Evolutionary conservation across 2,888 invertebrate species (phyloP), one percentile per base, ranked within the genome.

Genomic region (Protodeltote pygarga): DNA sequence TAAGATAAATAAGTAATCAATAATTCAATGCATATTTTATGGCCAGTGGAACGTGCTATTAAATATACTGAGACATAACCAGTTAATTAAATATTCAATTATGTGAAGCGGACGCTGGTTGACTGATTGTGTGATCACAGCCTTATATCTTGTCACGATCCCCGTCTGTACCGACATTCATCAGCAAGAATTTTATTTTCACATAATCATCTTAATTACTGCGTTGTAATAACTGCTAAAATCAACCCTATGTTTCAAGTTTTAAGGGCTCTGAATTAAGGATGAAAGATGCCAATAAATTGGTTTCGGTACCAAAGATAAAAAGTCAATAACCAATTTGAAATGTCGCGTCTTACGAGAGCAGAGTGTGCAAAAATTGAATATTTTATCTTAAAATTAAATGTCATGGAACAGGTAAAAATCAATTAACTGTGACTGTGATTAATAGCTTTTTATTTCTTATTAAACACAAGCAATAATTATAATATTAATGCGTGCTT

Each of bases 301-400:
- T 58, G 14, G 28, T 38, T 11, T 15, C 16, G 17, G 31, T 39
- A 33, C 5, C 21, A 48, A 31, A 47, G 65, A 77, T 69, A 54
- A 47, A 64, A 54, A 53, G 67, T 63, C 59, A 65, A 63, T 64
- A 61, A 66, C 50, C 57, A 66, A 64, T 73, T 51, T 34, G 46
- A 45, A 37, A 25, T 27, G 55, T 57, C 54, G 46, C 51, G 70
- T 51, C 42, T 17, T 55, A 61, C 44, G 11, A 46, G 46, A 45
- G 46, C 3, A 25, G 25, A 25, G 19, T 16, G 21, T n/a, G 11
- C 17, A 34, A 31, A 55, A 45, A 50, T 65, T 35, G 38, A 52
- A 59, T 48, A 32, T 29, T 37, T 37, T 2, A 62, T 38, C n/a
- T n/a, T n/a, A 23, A 52, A 52, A 44, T 23, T 44, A 38, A 62